A percentile compares a stretch with the other conserved stretches of the same genome.
phyloP scores from a whole-genome alignment of 2,888 invertebrate genomes.

The Philaethria dido region DNA sequence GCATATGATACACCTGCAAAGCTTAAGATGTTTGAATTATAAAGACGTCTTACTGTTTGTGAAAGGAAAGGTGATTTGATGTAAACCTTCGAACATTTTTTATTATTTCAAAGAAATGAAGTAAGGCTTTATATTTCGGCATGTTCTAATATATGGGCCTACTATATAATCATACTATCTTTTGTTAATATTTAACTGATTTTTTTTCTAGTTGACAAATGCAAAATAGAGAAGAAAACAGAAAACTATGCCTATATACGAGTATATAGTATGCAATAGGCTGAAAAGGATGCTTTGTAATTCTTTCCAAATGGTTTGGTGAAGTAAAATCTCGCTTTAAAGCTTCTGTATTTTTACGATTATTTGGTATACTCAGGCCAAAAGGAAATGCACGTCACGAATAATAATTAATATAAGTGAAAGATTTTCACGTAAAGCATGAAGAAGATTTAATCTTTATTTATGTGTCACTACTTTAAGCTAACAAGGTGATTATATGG shows the following conservation, averaged over 20 bases:
- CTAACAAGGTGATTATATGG: neutral
- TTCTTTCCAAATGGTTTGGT: neutral
- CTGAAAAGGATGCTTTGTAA: neutral
- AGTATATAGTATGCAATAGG: no score
- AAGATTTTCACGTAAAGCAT: neutral
- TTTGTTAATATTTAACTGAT: no score
- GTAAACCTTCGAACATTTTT: neutral
- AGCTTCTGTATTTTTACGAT: neutral
- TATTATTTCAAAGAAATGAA: no score
- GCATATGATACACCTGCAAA: slow-evolving; percentile 1
- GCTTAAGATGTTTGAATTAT: slow-evolving; percentile 10
- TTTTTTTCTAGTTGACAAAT: no score
- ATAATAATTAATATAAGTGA: neutral
- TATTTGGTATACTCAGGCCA: neutral
- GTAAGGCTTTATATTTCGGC: no score
- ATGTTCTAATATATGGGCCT: no score
- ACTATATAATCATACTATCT: no score
- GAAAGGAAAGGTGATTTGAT: neutral
- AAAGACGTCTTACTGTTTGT: neutral
- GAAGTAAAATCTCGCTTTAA: neutral
- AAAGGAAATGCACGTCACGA: slow-evolving; percentile 5
- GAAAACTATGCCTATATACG: no score
- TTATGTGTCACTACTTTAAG: slow-evolving; percentile 1
- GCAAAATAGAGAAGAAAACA: no score
- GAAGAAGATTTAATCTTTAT: slow-evolving; percentile 4